A percentile compares a stretch with the other conserved stretches of the same genome.
Evolutionary conservation across 2,888 invertebrate species (phyloP).

Genomic region (Cryptocheilus praepositus): DNA sequence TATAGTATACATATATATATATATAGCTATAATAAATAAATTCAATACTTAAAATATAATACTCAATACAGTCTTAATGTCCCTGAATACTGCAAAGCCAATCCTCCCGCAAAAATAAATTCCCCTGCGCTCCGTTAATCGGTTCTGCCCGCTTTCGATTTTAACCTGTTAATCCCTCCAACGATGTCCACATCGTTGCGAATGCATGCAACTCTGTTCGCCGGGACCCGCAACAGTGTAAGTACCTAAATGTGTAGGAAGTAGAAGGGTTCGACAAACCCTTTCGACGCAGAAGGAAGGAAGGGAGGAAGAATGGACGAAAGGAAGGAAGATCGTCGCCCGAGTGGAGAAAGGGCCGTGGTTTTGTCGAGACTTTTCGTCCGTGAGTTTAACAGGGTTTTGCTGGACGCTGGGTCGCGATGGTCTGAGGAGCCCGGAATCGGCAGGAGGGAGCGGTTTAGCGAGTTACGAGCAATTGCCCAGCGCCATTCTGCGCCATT

Average conservation of each 20-base stretch:
- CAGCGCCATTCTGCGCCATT: constrained; percentile 68
- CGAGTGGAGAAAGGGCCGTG: constrained; percentile 48
- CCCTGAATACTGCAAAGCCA: too few species aligned
- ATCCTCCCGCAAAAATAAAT: constrained; percentile 1
- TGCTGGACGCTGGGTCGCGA: constrained; percentile 42
- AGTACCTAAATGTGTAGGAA: constrained; percentile 5
- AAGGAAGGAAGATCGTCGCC: constrained; percentile 52
- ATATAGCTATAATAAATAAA: too few species aligned
- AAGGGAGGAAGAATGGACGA: constrained; percentile 38
- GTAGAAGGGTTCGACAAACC: constrained; percentile 27
- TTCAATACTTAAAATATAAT: too few species aligned
- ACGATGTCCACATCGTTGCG: constrained; percentile 15
- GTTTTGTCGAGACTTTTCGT: constrained; percentile 46
- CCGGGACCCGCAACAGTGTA: background rate
- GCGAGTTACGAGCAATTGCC: constrained; percentile 69
- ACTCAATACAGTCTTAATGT: too few species aligned
- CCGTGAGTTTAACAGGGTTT: constrained; percentile 59
- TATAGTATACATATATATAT: too few species aligned
- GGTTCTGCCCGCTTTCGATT: constrained; percentile 57
- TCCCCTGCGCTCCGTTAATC: constrained; percentile 53
- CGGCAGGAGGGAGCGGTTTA: constrained; percentile 57
- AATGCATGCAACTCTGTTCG: constrained; percentile 12
- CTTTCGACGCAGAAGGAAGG: constrained; percentile 37
- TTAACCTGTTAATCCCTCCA: constrained; percentile 50
- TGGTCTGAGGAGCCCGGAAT: constrained; percentile 45